Base-by-base conservation (phyloP, 2,888 invertebrate genomes). In the Trissonchulus sp. region DNA sequence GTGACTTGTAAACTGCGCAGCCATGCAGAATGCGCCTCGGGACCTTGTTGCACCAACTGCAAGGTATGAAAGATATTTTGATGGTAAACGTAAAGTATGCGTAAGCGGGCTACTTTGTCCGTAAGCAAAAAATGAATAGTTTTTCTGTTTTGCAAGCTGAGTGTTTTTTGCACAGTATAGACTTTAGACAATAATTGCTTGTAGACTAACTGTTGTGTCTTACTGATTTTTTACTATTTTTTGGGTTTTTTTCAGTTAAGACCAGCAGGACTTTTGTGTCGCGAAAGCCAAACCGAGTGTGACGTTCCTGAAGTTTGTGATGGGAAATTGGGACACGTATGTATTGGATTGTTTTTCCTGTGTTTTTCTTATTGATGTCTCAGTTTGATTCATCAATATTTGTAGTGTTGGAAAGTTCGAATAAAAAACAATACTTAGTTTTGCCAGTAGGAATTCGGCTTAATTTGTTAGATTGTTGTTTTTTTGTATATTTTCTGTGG, bases 271-370 rank as follows among this genome's bases (percentile, higher is more conserved):
- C 89, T 90, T 65, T 87, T 92, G 76, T 99, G 98, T 85, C 90
- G 98, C 31, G 90, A 91, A 74, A 89, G 93, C 0, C 88, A 89
- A 77, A 93, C 93, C 85, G 96, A 96, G 84, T 99, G 98, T 85
- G 98, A 99, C 87, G 89, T 99, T 37, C 93, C 95, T 31, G 98
- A 99, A 85, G 90, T 90, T 74, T 99, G 98, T 86, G 90, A 92
- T 75, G 98, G 98, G 0, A 89, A 90, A 72, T 90, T 89, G 62
- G 97, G 97, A 0, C 83, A 86, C 80, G 86, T 86, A 79, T 77
- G 80, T 18, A 23, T 33, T 65, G 33, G 8, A 65, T 8, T 65
- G 8, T 33, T 15, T 30, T 30, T 65, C 8, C 18, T 65, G 35
- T 65, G 68, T 65, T 33, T 30, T 34, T 65, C 31, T 65, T 28